Conservation (phyloP, 1,140 invertebrate species). For the Ganaspis sp. region DNA sequence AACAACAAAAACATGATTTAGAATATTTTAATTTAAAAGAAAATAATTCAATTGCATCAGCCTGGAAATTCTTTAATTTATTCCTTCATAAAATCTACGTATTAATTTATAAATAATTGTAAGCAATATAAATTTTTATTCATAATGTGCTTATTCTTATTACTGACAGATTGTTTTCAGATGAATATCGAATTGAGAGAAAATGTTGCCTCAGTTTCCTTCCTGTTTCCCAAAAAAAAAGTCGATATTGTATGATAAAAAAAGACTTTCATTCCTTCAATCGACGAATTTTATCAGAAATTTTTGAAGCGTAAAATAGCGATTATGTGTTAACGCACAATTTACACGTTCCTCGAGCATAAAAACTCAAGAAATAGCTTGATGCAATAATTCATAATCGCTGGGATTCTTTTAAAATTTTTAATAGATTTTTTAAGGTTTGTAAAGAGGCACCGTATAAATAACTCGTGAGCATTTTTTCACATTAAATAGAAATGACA, state of each 20-base stretch:
- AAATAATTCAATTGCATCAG: too few species aligned
- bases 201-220: constrained; percentile 31
- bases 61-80: too few species aligned
- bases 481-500: constrained; percentile 43
- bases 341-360: neutral
- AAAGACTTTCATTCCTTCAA: neutral
- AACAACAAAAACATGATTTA: too few species aligned
- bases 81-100: constrained; percentile 2
- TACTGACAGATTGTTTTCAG: neutral
- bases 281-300: neutral
- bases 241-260: neutral
- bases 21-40: too few species aligned
- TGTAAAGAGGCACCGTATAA: constrained; percentile 32
- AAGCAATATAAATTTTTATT: constrained; percentile 36
- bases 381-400: constrained; percentile 33
- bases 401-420: constrained; percentile 16
- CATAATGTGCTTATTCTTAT: constrained; percentile 7
- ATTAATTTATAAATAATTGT: constrained; percentile 48
- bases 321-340: neutral
- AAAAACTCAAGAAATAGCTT: neutral
- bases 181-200: constrained; percentile 16
- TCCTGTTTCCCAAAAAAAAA: neutral
- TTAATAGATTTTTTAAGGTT: constrained; percentile 44
- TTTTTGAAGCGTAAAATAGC: neutral
- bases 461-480: constrained; percentile 35